Evolutionary conservation across 2,888 invertebrate genomes (phyloP), one percentile per base, ranked within the genome.

Genomic region (Listrodromus nycthemerus): DNA sequence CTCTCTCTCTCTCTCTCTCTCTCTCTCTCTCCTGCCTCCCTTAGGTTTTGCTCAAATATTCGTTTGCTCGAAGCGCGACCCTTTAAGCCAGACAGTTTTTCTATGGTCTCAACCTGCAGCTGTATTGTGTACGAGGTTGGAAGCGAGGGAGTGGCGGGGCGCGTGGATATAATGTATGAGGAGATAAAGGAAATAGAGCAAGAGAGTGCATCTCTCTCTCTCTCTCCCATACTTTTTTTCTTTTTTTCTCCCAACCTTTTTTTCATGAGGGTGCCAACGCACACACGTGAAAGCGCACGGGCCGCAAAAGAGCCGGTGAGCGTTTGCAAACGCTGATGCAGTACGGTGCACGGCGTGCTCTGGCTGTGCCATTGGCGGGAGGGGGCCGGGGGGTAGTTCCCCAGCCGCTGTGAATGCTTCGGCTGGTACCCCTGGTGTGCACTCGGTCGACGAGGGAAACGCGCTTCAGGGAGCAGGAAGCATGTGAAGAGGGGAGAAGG

Each of bases 31-130:
- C n/a, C 24, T 27, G 0, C 16, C 24, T 16, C 24, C 6, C 24
- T 48, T 30, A 24, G 50, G 74, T 41, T 33, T 48, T 48, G 48
- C 63, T 74, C 74, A 63, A 37, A 74, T 74, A 74, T 74, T 83
- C 82, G 83, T 77, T 84, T 71, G 80, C 80, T 83, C 88, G 87
- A 90, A 90, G 88, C 89, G 89, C 90, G 90, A 92, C 92, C 90
- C 92, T 92, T 92, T 92, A 92, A 92, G 92, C 92, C 92, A 92
- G 92, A 92, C 92, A 89, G 90, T 89, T 91, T 91, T 92, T 92
- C 91, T 92, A 92, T 91, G 92, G 91, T 90, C 90, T 92, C 91
- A 89, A 92, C 89, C 88, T 86, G 83, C 85, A 81, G 86, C 84
- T 86, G 88, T 88, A 87, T 89, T 86, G 86, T 87, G 78, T 81